These are phyloP conservation scores for Probaryconus sp. DNA, from an alignment of 1,140 invertebrate species.

Conservation along the genomic window DNA sequence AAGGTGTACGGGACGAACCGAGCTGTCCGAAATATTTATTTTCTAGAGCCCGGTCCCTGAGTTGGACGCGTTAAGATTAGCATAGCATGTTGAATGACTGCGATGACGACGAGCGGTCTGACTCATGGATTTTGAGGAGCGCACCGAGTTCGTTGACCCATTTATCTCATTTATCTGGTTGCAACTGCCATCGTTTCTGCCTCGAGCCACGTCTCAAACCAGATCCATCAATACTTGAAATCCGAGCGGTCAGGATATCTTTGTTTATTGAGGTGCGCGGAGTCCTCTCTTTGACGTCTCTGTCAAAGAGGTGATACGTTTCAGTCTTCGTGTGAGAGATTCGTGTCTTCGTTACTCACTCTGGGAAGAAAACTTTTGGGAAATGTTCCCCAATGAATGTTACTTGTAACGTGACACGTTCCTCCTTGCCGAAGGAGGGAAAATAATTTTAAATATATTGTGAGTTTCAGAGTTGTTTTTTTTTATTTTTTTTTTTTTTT, in stretches of 20 bases:
- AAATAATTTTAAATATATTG: conserved; percentile 39
- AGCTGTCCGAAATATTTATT: conserved; percentile 45
- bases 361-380: too few species aligned
- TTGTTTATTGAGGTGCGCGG: too few species aligned
- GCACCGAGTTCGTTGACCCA: conserved; percentile 40
- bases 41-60: conserved; percentile 1
- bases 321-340: too few species aligned
- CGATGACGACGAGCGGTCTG: conserved; percentile 39
- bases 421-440: too few species aligned
- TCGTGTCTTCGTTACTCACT: too few species aligned
- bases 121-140: conserved; percentile 39
- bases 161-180: conserved; percentile 35
- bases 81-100: conserved; percentile 48
- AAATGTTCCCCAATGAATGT: too few species aligned
- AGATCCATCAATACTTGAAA: conserved; percentile 11
- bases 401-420: too few species aligned
- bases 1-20: conserved; percentile 20
- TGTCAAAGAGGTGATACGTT: not conserved
- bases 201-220: conserved; percentile 30
- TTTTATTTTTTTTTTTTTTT: too few species aligned
- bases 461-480: too few species aligned
- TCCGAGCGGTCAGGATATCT: too few species aligned
- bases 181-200: conserved; percentile 7
- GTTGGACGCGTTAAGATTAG: conserved; percentile 37
- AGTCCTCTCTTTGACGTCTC: too few species aligned